Evolutionary conservation across 2,113 vertebrate species (phyloP).

Genomic region (Microcebus griseorufus): DNA sequence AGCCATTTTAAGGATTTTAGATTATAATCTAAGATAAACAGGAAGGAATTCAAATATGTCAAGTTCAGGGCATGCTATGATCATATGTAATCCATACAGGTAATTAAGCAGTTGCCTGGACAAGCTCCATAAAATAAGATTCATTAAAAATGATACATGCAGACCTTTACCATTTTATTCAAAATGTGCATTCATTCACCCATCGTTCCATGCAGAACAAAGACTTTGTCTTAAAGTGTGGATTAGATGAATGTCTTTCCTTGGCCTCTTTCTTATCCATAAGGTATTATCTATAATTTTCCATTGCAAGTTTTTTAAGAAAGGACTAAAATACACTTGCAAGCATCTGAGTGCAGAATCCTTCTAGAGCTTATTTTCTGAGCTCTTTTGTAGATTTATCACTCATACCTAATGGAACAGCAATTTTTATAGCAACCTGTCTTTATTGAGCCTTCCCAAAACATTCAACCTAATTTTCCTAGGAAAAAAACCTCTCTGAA

Average conservation of each 20-base stretch:
- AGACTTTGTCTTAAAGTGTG: background rate
- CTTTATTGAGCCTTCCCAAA: slow-evolving; percentile 62
- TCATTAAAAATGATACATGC: background rate
- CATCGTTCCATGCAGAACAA: background rate
- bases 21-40: background rate
- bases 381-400: slow-evolving; percentile 46
- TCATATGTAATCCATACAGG: background rate
- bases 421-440: slow-evolving; percentile 54
- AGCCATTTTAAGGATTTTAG: background rate
- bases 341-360: background rate
- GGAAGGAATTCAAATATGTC: slow-evolving; percentile 23
- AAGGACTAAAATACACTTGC: slow-evolving; percentile 27
- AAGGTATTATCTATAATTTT: slow-evolving; percentile 13
- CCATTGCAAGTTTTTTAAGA: slow-evolving; percentile 45
- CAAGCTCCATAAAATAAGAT: slow-evolving; percentile 29
- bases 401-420: slow-evolving; percentile 48
- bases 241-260: slow-evolving; percentile 4
- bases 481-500: slow-evolving; percentile 51
- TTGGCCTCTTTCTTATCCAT: background rate
- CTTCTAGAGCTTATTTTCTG: slow-evolving; percentile 42
- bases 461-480: slow-evolving; percentile 53
- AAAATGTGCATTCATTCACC: background rate
- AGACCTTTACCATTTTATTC: slow-evolving; percentile 6
- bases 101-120: background rate
- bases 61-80: background rate